Base-by-base conservation (phyloP, 2,113 vertebrate species). In the Plecturocebus donacophilus region DNA sequence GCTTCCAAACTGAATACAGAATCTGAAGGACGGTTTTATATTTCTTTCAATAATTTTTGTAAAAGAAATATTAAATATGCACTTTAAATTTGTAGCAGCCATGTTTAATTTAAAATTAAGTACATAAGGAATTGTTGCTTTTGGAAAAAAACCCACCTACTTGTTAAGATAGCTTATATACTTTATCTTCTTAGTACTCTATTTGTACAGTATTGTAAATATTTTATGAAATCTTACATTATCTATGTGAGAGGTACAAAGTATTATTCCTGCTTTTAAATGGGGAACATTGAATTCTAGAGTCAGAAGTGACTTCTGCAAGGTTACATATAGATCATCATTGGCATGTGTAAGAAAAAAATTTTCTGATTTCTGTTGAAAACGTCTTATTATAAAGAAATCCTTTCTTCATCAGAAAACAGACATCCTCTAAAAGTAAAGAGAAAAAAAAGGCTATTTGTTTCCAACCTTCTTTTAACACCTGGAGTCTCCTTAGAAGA, bases 41-140 rank as follows among this genome's bases (percentile, higher is more conserved):
- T 94, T 79, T 96, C 89, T 90, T 93, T 76, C 71, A 91, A 32
- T 97, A 40, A 61, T 56, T 92, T 96, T 91, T 84, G 88, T 87
- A 80, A 93, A 93, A 23, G 27, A 87, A 96, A 91, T 94, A 96
- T 96, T 96, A 97, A 97, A 73, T 68, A 97, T 94, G 42, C 82
- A n/a, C 42, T 97, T 96, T 96, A 96, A 86, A 95, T 91, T 77
- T 87, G 71, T 56, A 93, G 40, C 80, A 94, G 71, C 85, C 87
- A 88, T 85, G 40, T 83, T 96, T 94, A 97, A 96, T 97, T 98
- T 97, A 97, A 97, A 97, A 93, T 83, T 80, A 97, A 95, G 64
- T 90, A 66, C 27, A 76, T 73, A 83, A 80, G 10, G 42, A 96
- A 95, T 91, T 94, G 64, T 90, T 86, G 89, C 81, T 86, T 90